Conservation (phyloP, 2,113 vertebrate genomes). For the Poeciliopsis turrubarensis region DNA sequence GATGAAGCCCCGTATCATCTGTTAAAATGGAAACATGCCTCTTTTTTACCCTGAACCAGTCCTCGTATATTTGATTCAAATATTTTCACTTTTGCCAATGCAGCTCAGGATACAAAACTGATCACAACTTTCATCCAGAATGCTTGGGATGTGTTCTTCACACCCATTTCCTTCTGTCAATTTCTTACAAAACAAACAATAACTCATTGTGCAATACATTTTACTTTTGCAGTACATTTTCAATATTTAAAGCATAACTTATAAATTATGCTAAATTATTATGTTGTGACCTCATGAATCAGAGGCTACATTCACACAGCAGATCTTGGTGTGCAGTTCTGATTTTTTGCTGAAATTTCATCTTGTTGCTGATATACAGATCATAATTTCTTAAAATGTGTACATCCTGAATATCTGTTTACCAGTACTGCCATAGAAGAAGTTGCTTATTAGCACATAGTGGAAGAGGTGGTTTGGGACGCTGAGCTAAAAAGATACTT, state of each 20-base stretch:
- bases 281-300: no score
- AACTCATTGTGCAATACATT: neutral
- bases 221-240: no score
- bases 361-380: no score
- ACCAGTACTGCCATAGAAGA: conserved; percentile 25
- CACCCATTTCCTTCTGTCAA: neutral
- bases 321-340: no score
- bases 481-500: conserved; percentile 53
- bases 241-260: no score
- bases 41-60: no score
- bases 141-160: no score
- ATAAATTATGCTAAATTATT: no score
- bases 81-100: neutral
- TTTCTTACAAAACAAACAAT: neutral
- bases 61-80: neutral
- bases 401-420: conserved; percentile 47
- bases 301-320: no score
- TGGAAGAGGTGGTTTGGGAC: conserved; percentile 30
- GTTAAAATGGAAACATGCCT: neutral
- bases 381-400: no score
- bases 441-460: conserved; percentile 30
- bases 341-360: no score
- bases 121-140: neutral
- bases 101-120: neutral
- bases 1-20: neutral